These are phyloP conservation scores for Clunio marinus DNA, from an alignment of 2,888 invertebrate genomes.

Conservation along the genomic window DNA sequence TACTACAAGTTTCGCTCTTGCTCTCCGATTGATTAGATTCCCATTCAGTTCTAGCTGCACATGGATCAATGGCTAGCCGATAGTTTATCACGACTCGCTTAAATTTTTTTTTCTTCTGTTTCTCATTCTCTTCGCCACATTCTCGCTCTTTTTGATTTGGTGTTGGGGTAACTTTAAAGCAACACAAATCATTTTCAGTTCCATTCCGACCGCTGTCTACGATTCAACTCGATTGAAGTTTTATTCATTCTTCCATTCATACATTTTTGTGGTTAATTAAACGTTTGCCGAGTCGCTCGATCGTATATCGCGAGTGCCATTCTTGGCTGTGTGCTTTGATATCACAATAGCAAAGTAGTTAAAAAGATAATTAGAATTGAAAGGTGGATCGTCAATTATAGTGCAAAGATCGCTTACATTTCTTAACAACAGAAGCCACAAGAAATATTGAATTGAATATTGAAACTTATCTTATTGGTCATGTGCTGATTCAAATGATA, in stretches of 20 bases:
- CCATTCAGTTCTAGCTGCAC: not conserved
- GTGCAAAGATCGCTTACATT: too few relatives aligned
- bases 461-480: too few relatives aligned
- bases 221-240: constrained; percentile 13
- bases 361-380: too few relatives aligned
- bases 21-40: not conserved
- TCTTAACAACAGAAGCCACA: too few relatives aligned
- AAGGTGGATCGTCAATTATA: too few relatives aligned
- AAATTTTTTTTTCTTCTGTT: too few relatives aligned
- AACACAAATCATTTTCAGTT: constrained; percentile 35
- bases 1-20: not conserved
- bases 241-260: constrained; percentile 2
- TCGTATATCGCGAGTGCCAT: too few relatives aligned
- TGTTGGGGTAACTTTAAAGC: constrained; percentile 14
- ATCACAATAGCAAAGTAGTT: too few relatives aligned
- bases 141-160: not conserved
- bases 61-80: not conserved
- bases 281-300: not conserved
- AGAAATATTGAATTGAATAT: too few relatives aligned
- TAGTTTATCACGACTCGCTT: not conserved
- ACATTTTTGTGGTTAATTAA: constrained; percentile 31
- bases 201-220: constrained; percentile 29
- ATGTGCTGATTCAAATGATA: too few relatives aligned
- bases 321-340: too few relatives aligned
- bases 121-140: not conserved